phyloP scores from a whole-genome alignment of 1,140 invertebrate genomes.

The Agrypnia vestita region DNA sequence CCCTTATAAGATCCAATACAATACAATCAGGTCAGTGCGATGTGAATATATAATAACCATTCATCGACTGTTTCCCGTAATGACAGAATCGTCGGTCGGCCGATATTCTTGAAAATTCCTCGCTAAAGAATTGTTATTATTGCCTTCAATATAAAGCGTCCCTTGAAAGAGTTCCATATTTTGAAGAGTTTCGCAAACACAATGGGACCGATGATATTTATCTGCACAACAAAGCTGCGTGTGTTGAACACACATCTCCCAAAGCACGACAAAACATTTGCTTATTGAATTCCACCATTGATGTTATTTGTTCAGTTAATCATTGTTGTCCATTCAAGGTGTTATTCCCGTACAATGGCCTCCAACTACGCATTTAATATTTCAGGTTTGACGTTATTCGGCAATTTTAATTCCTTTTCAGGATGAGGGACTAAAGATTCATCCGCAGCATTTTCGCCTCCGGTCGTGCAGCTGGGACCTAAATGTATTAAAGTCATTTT shows the following conservation, averaged over 20 bases:
- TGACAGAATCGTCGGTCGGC: neutral
- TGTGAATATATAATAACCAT: neutral
- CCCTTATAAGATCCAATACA: too few relatives aligned
- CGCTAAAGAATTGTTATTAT: neutral
- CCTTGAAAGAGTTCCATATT: constrained; percentile 31
- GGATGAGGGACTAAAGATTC: neutral
- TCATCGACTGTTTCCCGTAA: constrained; percentile 3
- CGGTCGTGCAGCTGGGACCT: constrained; percentile 5
- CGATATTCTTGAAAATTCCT: neutral
- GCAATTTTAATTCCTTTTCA: constrained; percentile 30
- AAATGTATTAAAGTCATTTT: constrained; percentile 1
- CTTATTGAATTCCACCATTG: constrained; percentile 43
- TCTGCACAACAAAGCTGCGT: constrained; percentile 30
- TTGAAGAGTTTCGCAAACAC: constrained; percentile 42
- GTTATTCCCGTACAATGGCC: constrained; percentile 32
- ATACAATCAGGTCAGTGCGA: too few relatives aligned
- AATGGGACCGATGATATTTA: constrained; percentile 38
- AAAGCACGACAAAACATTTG: constrained; percentile 28
- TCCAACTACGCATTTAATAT: constrained; percentile 14
- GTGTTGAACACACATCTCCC: constrained; percentile 30
- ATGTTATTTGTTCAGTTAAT: constrained; percentile 49
- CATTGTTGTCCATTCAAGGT: constrained; percentile 44
- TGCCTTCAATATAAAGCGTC: constrained; percentile 13
- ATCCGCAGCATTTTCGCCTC: neutral
- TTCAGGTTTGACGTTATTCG: constrained; percentile 41